phyloP scores from a whole-genome alignment of 2,113 vertebrate species.

The Craseonycteris thonglongyai region DNA sequence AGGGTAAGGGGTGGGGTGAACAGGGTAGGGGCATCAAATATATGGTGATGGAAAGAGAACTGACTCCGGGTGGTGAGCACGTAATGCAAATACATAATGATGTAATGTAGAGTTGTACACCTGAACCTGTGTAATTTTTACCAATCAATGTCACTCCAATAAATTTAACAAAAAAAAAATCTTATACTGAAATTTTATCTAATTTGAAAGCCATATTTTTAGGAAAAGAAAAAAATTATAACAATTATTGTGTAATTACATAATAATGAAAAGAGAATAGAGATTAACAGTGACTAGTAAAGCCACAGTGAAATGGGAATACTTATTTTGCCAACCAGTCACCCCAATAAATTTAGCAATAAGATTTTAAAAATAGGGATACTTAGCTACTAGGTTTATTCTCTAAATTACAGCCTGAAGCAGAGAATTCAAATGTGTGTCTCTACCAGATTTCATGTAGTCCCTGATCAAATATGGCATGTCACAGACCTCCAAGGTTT shows the following conservation, averaged over 20 bases:
- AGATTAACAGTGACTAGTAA: background rate
- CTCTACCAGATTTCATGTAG: background rate
- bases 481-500: background rate
- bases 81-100: too few species aligned
- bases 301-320: background rate
- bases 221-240: background rate
- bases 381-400: background rate
- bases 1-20: too few species aligned
- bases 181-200: background rate
- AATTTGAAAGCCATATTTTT: background rate
- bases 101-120: too few species aligned
- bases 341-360: too few species aligned
- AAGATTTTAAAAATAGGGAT: too few species aligned
- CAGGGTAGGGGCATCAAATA: too few species aligned
- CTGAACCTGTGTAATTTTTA: too few species aligned
- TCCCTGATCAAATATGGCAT: background rate
- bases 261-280: background rate
- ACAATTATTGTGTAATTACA: background rate
- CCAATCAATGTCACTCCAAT: too few species aligned
- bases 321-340: too few species aligned
- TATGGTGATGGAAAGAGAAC: too few species aligned
- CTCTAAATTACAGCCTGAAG: background rate
- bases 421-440: background rate
- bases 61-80: too few species aligned
- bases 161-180: too few species aligned